These are phyloP conservation scores for Pseudococcus jackbeardsleyi DNA, from an alignment of 2,888 invertebrate genomes.

Conservation along the genomic window DNA sequence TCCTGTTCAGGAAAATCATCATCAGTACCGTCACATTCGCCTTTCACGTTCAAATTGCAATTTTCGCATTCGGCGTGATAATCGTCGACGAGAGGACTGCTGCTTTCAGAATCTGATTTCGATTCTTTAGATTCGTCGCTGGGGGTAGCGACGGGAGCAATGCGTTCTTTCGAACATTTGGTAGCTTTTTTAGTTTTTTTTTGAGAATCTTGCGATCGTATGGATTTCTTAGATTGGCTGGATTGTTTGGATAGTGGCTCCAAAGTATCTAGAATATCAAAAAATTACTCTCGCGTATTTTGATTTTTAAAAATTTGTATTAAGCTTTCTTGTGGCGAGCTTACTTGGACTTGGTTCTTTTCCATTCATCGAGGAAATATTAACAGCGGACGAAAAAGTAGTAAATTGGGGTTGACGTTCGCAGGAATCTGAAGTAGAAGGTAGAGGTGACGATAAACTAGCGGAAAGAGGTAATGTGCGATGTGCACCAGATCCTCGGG, in stretches of 20 bases:
- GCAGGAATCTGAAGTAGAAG: conserved; percentile 59
- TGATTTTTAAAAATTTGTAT: no score
- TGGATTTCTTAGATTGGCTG: not conserved
- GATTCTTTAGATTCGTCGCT: conserved; percentile 4
- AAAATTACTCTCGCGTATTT: not conserved
- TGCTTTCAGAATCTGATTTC: conserved; percentile 1
- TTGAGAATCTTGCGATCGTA: conserved; percentile 13
- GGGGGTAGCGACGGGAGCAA: not conserved
- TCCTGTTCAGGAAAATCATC: conserved; percentile 76
- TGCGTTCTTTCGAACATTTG: conserved; percentile 52
- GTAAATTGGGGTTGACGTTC: conserved; percentile 58
- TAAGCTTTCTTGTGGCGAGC: not conserved
- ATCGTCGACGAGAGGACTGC: conserved; percentile 73
- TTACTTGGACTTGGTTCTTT: conserved; percentile 55
- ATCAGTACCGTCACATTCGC: conserved; percentile 75
- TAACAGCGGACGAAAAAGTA: conserved; percentile 54
- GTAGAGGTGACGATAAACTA: conserved; percentile 59
- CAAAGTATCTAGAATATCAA: not conserved
- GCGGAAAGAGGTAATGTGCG: conserved; percentile 60
- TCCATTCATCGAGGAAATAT: conserved; percentile 45
- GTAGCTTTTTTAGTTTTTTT: conserved; percentile 24
- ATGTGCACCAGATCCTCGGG: conserved; percentile 15
- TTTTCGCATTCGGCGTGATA: conserved; percentile 88
- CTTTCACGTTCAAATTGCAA: conserved; percentile 76
- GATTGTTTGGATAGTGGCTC: conserved; percentile 30